Percentiles rank a stretch among this genome's conserved stretches.
Evolutionary conservation across 2,888 invertebrate genomes (phyloP).

Genomic region (Patella ulyssiponensis): DNA sequence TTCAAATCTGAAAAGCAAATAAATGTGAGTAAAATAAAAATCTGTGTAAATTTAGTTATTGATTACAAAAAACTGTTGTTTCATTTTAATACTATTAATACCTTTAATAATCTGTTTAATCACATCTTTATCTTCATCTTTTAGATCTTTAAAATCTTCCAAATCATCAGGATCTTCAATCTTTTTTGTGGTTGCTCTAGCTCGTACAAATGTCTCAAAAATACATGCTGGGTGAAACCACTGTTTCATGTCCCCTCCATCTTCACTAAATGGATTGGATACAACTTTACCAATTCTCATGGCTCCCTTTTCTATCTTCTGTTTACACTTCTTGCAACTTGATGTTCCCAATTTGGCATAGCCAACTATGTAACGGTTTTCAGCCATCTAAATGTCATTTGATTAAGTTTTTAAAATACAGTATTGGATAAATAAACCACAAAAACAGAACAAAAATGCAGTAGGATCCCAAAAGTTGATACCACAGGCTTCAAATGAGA

Average conservation of each 20-base stretch:
- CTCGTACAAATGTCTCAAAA: conserved; percentile 84
- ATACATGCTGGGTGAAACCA: conserved; percentile 87
- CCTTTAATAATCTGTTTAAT: conserved; percentile 79
- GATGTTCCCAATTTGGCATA: conserved; percentile 86
- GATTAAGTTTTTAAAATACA: no score
- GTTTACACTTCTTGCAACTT: conserved; percentile 89
- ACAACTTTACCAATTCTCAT: conserved; percentile 84
- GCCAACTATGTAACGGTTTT: conserved; percentile 77
- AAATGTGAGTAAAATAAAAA: conserved; percentile 22
- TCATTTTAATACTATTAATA: conserved; percentile 29
- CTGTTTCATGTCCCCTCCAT: conserved; percentile 84
- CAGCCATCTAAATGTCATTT: conserved; percentile 59
- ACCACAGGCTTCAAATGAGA: no score
- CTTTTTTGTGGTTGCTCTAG: conserved; percentile 85
- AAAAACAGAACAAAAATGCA: no score
- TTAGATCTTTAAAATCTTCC: conserved; percentile 82
- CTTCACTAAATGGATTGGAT: conserved; percentile 83
- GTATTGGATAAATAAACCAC: no score
- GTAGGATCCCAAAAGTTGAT: no score
- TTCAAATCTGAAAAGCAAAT: no score
- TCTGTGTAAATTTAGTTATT: conserved; percentile 15
- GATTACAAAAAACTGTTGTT: background rate
- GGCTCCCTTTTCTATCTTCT: conserved; percentile 81
- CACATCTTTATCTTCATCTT: conserved; percentile 79
- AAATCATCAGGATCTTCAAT: conserved; percentile 86